A percentile compares a stretch with the other conserved stretches of the same genome.
Conservation (phyloP, 2,113 vertebrate genomes). For the Apeltes quadracus region DNA sequence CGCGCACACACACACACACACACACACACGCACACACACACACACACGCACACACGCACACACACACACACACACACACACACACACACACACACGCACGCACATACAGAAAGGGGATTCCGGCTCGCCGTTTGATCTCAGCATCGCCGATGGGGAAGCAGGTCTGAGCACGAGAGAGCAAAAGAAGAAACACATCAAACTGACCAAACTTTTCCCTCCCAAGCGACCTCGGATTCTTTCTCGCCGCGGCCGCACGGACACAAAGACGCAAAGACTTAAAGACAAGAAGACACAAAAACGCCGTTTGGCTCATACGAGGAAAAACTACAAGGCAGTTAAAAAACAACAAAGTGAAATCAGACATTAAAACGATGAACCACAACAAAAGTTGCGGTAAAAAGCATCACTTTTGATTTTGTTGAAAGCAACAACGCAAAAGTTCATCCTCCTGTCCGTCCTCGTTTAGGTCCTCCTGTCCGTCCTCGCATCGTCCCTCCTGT, state of each 20-base stretch:
- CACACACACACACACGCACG: constrained; percentile 10
- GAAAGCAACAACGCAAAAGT: too few relatives aligned
- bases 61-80: constrained; percentile 24
- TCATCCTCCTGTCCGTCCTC: too few relatives aligned
- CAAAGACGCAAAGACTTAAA: too few relatives aligned
- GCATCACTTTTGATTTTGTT: too few relatives aligned
- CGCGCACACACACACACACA: constrained; percentile 13
- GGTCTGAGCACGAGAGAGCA: constrained; percentile 27
- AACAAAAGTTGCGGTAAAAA: too few relatives aligned
- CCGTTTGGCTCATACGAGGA: too few relatives aligned
- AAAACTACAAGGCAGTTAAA: too few relatives aligned
- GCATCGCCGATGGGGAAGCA: constrained; percentile 36
- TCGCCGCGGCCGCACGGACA: neutral
- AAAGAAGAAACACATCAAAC: constrained; percentile 41
- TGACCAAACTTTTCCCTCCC: constrained; percentile 39
- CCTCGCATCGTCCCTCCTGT: too few relatives aligned
- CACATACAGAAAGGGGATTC: neutral
- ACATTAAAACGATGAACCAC: too few relatives aligned
- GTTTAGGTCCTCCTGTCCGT: too few relatives aligned
- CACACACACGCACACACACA: constrained; percentile 12
- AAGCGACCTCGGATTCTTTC: constrained; percentile 39
- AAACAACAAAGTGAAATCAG: too few relatives aligned
- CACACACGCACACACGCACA: constrained; percentile 9
- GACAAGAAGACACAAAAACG: too few relatives aligned
- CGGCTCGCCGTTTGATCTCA: constrained; percentile 46